Conservation (phyloP, 2,797 vertebrate species). For the Gymnothorax javanicus region DNA sequence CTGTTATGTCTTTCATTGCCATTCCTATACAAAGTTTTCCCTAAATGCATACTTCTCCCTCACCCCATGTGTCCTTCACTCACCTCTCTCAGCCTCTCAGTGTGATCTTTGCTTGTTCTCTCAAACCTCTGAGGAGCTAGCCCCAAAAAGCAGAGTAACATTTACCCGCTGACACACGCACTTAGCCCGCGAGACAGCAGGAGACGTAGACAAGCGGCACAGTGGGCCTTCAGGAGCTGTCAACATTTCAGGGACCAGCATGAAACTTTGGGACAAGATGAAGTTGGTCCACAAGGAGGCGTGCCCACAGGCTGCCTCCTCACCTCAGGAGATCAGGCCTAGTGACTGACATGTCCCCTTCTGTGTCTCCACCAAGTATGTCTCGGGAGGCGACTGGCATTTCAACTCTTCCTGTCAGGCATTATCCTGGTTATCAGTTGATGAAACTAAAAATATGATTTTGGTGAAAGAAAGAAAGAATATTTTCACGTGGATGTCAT, state of each 20-base stretch:
- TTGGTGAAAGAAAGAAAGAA: background rate
- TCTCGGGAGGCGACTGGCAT: constrained; percentile 13
- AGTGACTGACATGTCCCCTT: background rate
- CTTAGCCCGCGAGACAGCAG: constrained; percentile 1
- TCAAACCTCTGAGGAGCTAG: background rate
- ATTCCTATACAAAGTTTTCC: background rate
- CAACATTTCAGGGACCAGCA: constrained; percentile 5
- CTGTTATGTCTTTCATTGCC: background rate
- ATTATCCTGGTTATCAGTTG: background rate
- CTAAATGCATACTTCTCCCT: background rate
- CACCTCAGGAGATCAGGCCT: background rate
- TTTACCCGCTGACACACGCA: background rate
- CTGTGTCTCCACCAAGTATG: background rate
- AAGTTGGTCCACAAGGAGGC: background rate
- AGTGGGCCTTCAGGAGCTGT: background rate
- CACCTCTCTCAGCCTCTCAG: background rate
- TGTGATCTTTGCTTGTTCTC: background rate
- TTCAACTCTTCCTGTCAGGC: background rate
- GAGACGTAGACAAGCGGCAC: background rate
- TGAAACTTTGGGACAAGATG: background rate
- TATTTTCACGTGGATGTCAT: too few relatives aligned
- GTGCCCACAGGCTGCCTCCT: background rate
- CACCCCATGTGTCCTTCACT: background rate
- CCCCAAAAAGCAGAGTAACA: background rate
- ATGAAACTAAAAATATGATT: background rate